Evolutionary conservation across 2,113 vertebrate genomes (phyloP).

Genomic region (Chascanopsetta lugubris): DNA sequence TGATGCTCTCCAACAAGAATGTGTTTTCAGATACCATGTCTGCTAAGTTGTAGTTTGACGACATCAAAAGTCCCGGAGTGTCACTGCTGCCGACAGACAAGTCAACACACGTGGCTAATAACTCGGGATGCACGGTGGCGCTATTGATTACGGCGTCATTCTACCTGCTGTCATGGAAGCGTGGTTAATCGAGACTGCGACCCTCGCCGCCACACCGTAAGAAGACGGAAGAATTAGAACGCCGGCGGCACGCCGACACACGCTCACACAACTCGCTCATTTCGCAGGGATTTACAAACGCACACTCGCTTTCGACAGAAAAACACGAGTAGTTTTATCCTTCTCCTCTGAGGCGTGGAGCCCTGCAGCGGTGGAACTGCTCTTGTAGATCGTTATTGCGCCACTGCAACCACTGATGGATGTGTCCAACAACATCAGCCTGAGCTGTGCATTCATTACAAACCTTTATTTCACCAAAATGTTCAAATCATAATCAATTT

Average conservation of each 20-base stretch:
- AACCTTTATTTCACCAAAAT: slow-evolving; percentile 2
- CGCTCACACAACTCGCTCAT: background rate
- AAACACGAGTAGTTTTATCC: background rate
- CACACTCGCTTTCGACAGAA: background rate
- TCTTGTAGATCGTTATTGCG: background rate
- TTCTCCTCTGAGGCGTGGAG: background rate
- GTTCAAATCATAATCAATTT: too few species aligned
- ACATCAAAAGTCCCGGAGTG: background rate
- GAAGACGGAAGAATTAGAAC: slow-evolving; percentile 6
- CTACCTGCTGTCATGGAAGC: slow-evolving; percentile 22
- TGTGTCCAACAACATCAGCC: background rate
- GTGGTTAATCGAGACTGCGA: slow-evolving; percentile 31
- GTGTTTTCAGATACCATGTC: slow-evolving; percentile 3
- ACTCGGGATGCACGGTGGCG: slow-evolving; percentile 23
- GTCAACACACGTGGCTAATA: background rate
- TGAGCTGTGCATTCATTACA: background rate
- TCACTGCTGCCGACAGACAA: background rate
- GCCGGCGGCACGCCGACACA: background rate
- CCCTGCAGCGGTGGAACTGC: background rate
- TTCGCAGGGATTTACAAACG: slow-evolving; percentile 11
- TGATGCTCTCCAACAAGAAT: slow-evolving; percentile 13
- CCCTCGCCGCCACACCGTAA: slow-evolving; percentile 10
- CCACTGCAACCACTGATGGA: background rate
- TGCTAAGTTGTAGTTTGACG: slow-evolving; percentile 4
- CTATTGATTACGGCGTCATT: slow-evolving; percentile 55